A percentile compares a stretch with the other conserved stretches of the same genome.
Conservation (phyloP, 2,888 invertebrate genomes). For the Dascillus cervinus region DNA sequence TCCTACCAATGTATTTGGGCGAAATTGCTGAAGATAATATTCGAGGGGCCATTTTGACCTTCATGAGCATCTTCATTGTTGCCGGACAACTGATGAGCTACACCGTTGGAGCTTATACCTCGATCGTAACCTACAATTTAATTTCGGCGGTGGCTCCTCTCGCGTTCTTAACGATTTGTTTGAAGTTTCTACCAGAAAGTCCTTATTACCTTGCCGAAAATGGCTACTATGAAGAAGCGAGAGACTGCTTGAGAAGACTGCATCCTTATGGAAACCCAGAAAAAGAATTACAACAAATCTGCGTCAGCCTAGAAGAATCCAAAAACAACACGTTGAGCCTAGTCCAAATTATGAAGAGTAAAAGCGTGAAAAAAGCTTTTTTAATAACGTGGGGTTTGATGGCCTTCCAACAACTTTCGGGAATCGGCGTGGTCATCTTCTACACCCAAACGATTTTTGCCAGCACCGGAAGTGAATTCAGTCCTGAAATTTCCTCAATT, state of each 20-base stretch:
- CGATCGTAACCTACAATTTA: slow-evolving; percentile 35
- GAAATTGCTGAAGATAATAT: slow-evolving; percentile 71
- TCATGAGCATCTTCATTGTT: slow-evolving; percentile 64
- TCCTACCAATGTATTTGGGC: slow-evolving; percentile 72
- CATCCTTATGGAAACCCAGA: slow-evolving; percentile 41
- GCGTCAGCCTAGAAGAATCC: slow-evolving; percentile 16
- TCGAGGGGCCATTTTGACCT: slow-evolving; percentile 69
- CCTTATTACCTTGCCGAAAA: slow-evolving; percentile 62
- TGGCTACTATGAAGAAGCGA: slow-evolving; percentile 54
- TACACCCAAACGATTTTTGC: slow-evolving; percentile 66
- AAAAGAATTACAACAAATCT: slow-evolving; percentile 11
- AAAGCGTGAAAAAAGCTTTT: slow-evolving; percentile 56
- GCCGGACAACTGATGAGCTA: slow-evolving; percentile 53
- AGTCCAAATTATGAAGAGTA: slow-evolving; percentile 43
- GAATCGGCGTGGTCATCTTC: slow-evolving; percentile 74
- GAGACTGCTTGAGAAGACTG: slow-evolving; percentile 55
- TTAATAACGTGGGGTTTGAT: slow-evolving; percentile 5
- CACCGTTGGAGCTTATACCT: slow-evolving; percentile 21
- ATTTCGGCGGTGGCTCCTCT: slow-evolving; percentile 51
- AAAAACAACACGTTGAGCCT: slow-evolving; percentile 38
- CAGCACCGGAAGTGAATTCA: slow-evolving; percentile 53
- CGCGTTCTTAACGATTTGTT: slow-evolving; percentile 50
- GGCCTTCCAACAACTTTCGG: slow-evolving; percentile 74
- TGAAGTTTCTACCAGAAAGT: slow-evolving; percentile 75
- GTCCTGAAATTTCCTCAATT: slow-evolving; percentile 59